These are phyloP conservation scores for Watersipora subatra DNA, from an alignment of 1,140 invertebrate species.

Conservation along the genomic window DNA sequence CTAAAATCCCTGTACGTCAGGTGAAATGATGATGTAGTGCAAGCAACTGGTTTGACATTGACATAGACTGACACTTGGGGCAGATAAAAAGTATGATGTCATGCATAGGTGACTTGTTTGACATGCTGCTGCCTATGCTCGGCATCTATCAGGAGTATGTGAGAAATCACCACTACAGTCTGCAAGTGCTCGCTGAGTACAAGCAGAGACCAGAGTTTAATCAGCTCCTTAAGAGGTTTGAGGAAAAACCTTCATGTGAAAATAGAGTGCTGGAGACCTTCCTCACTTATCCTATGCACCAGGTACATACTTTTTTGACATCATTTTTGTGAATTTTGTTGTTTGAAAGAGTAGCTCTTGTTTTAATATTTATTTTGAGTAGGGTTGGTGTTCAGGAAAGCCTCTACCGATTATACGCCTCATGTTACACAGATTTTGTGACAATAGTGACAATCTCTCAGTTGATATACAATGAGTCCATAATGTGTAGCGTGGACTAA, in stretches of 20 bases:
- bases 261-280: slow-evolving; percentile 74
- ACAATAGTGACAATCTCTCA: no score
- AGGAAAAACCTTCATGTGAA: slow-evolving; percentile 72
- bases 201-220: slow-evolving; percentile 71
- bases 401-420: no score
- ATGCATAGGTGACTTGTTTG: slow-evolving; percentile 70
- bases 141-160: slow-evolving; percentile 90
- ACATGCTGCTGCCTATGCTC: slow-evolving; percentile 83
- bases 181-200: slow-evolving; percentile 83
- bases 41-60: no score
- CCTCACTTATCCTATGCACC: slow-evolving; percentile 87
- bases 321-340: no score
- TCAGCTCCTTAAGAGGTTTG: slow-evolving; percentile 62
- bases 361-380: no score
- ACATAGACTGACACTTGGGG: no score
- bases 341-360: neutral
- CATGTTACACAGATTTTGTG: no score
- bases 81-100: neutral
- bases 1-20: no score
- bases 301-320: slow-evolving; percentile 48
- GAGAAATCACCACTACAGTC: slow-evolving; percentile 78
- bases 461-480: no score
- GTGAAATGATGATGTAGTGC: no score
- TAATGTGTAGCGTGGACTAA: no score
- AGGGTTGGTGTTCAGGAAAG: no score